These are phyloP conservation scores for Rotaria sp. DNA, from an alignment of 2,888 invertebrate species.

Conservation along the genomic window DNA sequence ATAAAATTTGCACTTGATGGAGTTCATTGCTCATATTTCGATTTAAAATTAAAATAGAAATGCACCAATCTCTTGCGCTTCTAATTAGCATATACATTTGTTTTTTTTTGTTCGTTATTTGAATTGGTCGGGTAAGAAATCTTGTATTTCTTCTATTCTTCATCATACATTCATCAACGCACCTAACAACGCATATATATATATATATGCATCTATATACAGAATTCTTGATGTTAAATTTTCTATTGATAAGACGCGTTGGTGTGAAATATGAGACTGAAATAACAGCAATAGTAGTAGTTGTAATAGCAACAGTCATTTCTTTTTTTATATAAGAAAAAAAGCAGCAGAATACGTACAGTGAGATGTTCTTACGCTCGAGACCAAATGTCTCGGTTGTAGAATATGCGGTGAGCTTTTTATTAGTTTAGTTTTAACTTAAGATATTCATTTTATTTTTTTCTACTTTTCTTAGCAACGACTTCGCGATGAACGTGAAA, in stretches of 20 bases:
- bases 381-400: background rate
- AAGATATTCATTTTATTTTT: background rate
- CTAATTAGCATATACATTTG: background rate
- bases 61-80: no score
- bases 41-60: no score
- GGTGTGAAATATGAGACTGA: background rate
- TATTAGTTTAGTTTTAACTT: background rate
- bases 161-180: background rate
- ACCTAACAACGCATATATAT: slow-evolving; percentile 7
- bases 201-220: background rate
- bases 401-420: background rate
- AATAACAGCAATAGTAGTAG: background rate
- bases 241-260: background rate
- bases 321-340: background rate
- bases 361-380: background rate
- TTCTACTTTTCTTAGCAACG: background rate
- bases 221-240: background rate
- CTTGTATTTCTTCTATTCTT: background rate
- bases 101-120: background rate
- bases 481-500: slow-evolving; percentile 50
- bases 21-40: no score
- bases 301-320: background rate
- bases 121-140: background rate
- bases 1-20: no score
- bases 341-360: background rate